Conservation (phyloP, 2,888 invertebrate species). For the Clostera curtula region DNA sequence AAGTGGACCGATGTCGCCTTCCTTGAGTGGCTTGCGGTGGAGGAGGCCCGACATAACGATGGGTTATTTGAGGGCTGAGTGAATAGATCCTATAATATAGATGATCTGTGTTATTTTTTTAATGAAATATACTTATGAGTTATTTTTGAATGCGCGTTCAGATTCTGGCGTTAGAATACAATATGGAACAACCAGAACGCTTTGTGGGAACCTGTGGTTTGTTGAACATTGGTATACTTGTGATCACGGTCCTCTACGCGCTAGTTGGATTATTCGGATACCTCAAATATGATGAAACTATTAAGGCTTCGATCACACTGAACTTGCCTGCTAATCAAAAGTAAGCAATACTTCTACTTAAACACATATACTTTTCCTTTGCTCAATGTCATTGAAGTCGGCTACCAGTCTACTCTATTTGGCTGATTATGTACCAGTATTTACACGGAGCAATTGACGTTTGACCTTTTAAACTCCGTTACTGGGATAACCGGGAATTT, state of each 20-base stretch:
- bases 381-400: neutral
- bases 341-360: slow-evolving; percentile 50
- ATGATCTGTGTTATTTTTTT: too few species aligned
- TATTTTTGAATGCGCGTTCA: too few species aligned
- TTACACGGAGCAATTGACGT: too few species aligned
- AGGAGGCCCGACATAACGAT: too few species aligned
- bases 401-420: neutral
- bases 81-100: too few species aligned
- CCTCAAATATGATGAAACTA: slow-evolving; percentile 82
- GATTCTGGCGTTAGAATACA: slow-evolving; percentile 94
- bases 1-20: too few species aligned
- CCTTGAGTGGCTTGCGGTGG: too few species aligned
- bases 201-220: slow-evolving; percentile 87
- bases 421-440: too few species aligned
- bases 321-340: slow-evolving; percentile 80
- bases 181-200: slow-evolving; percentile 87
- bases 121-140: too few species aligned
- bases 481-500: neutral
- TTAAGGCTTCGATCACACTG: slow-evolving; percentile 88
- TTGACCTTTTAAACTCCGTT: neutral
- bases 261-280: slow-evolving; percentile 91
- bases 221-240: slow-evolving; percentile 84
- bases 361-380: neutral
- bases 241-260: slow-evolving; percentile 84
- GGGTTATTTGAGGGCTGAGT: too few species aligned